Evolutionary conservation across 2,888 invertebrate species (phyloP).

Genomic region (Dryobota labecula): DNA sequence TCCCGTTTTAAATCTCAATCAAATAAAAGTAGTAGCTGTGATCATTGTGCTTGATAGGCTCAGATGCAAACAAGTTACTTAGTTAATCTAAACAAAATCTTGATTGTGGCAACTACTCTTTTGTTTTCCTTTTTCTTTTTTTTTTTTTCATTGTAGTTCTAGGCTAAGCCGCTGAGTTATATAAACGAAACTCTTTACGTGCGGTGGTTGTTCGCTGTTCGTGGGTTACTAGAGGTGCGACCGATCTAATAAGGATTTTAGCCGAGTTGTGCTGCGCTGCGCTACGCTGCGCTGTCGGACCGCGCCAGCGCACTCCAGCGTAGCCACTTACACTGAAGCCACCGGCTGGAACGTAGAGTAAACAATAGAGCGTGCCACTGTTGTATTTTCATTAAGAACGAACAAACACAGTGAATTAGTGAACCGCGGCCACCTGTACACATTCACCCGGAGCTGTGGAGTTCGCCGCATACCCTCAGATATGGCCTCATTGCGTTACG

Average conservation of each 20-base stretch:
- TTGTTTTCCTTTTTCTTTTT: too few species aligned
- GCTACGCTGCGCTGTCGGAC: background rate
- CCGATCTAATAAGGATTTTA: constrained; percentile 45
- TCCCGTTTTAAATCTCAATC: too few species aligned
- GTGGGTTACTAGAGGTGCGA: constrained; percentile 11
- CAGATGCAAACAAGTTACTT: too few species aligned
- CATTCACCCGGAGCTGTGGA: constrained; percentile 37
- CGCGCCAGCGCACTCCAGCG: constrained; percentile 21
- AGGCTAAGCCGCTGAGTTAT: constrained; percentile 12
- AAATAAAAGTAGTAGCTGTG: too few species aligned
- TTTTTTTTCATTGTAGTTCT: too few species aligned
- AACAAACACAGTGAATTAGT: constrained; percentile 67
- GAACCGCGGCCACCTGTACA: constrained; percentile 64
- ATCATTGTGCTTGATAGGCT: too few species aligned
- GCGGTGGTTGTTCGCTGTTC: constrained; percentile 26
- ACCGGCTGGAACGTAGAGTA: constrained; percentile 42
- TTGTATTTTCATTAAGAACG: constrained; percentile 69
- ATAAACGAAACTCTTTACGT: constrained; percentile 18
- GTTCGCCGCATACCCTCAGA: constrained; percentile 52
- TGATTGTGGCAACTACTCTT: too few species aligned
- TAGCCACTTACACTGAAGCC: constrained; percentile 18
- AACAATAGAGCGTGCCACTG: constrained; percentile 64
- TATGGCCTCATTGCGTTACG: constrained; percentile 57
- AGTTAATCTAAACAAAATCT: too few species aligned
- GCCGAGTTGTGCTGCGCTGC: constrained; percentile 11